Evolutionary conservation across 2,888 invertebrate species (phyloP).

Genomic region (Nezara viridula): DNA sequence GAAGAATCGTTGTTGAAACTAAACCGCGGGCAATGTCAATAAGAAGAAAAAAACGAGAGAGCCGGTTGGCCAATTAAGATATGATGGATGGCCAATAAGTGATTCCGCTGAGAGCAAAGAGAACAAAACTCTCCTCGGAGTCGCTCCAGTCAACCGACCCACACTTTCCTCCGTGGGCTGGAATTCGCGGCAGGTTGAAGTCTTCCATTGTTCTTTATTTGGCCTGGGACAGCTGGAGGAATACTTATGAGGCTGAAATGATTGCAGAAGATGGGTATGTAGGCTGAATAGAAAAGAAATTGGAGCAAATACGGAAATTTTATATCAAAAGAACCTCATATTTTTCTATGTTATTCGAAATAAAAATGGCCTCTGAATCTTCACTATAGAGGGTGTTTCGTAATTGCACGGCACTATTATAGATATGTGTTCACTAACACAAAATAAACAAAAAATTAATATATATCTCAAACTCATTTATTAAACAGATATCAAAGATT

Average conservation of each 20-base stretch:
- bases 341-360: background rate
- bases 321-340: background rate
- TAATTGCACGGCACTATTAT: too few relatives aligned
- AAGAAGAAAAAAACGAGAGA: background rate
- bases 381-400: too few relatives aligned
- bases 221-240: background rate
- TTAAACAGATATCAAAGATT: too few relatives aligned
- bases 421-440: too few relatives aligned
- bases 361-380: too few relatives aligned
- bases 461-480: too few relatives aligned
- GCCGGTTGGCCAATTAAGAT: slow-evolving; percentile 10
- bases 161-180: background rate
- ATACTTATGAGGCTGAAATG: background rate
- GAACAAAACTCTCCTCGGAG: background rate
- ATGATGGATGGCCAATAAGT: slow-evolving; percentile 11
- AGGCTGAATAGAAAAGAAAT: background rate
- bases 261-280: background rate
- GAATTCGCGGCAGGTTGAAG: slow-evolving; percentile 15
- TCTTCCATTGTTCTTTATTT: slow-evolving; percentile 17
- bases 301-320: background rate
- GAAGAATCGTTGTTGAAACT: background rate
- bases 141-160: background rate
- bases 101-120: background rate
- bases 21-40: slow-evolving; percentile 19
- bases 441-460: too few relatives aligned